phyloP scores from a whole-genome alignment of 2,888 invertebrate species.

The Hydraecia micacea region DNA sequence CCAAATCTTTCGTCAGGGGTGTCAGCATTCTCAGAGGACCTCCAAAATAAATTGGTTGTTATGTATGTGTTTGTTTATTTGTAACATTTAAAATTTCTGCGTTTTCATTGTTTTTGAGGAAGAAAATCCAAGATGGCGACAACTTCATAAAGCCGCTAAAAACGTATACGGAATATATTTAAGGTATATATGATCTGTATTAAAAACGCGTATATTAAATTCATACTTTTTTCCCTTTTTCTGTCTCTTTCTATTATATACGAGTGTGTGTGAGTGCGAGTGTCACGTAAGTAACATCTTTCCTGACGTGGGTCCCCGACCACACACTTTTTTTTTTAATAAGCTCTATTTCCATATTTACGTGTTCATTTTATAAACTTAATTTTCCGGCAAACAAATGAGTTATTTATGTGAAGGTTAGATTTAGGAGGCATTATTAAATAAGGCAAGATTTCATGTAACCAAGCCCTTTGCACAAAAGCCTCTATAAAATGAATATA shows the following conservation, averaged over 20 bases:
- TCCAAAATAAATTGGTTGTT: too few species aligned
- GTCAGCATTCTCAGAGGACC: too few species aligned
- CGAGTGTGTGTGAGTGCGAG: not conserved
- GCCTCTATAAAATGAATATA: conserved; percentile 13
- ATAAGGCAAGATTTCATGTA: conserved; percentile 16
- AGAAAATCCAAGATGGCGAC: not conserved
- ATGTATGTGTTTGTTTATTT: too few species aligned
- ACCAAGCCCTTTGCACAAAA: conserved; percentile 37
- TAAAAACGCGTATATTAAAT: not conserved
- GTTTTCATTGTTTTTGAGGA: not conserved
- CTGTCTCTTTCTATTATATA: not conserved
- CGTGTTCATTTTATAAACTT: not conserved
- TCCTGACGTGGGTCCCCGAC: too few species aligned
- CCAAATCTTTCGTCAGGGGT: not conserved
- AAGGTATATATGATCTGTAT: too few species aligned
- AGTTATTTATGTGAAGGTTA: not conserved
- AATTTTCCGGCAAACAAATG: not conserved
- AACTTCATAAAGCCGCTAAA: too few species aligned
- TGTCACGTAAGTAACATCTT: not conserved
- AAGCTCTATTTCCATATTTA: not conserved
- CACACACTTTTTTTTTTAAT: not conserved
- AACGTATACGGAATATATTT: too few species aligned
- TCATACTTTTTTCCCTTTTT: not conserved
- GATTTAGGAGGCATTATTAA: conserved; percentile 20
- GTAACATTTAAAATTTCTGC: too few species aligned